Conservation (phyloP, 1,140 invertebrate species). For the Euschistus heros region DNA sequence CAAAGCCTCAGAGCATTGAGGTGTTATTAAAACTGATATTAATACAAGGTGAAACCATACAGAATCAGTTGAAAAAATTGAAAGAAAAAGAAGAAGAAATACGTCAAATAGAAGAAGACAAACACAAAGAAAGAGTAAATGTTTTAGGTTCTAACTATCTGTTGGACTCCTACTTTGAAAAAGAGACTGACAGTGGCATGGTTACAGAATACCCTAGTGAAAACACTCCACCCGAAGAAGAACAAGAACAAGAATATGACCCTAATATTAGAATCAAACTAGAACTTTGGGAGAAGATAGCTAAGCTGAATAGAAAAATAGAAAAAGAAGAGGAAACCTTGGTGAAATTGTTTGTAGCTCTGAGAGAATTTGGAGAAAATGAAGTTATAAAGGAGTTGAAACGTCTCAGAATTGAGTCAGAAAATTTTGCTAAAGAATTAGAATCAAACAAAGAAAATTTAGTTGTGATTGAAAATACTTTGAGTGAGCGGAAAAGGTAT, state of each 20-base stretch:
- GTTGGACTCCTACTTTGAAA: constrained; percentile 61
- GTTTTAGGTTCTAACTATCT: constrained; percentile 71
- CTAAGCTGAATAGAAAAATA: constrained; percentile 56
- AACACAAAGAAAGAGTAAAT: constrained; percentile 54
- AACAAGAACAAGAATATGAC: constrained; percentile 24
- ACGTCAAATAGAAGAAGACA: constrained; percentile 59
- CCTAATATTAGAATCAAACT: constrained; percentile 37
- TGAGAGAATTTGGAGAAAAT: constrained; percentile 38
- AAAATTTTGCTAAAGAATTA: constrained; percentile 49
- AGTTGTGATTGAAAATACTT: constrained; percentile 47
- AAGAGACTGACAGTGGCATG: constrained; percentile 29
- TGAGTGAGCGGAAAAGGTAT: constrained; percentile 48
- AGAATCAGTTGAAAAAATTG: constrained; percentile 51
- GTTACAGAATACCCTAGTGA: constrained; percentile 23
- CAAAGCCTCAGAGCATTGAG: constrained; percentile 40
- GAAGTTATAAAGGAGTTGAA: constrained; percentile 23
- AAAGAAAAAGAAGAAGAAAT: constrained; percentile 67
- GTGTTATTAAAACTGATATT: constrained; percentile 62
- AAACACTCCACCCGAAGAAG: constrained; percentile 23
- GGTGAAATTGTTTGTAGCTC: constrained; percentile 50
- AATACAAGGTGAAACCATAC: constrained; percentile 70
- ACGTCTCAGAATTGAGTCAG: constrained; percentile 36
- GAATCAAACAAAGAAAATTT: constrained; percentile 50
- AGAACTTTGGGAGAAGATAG: constrained; percentile 55
- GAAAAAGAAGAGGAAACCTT: constrained; percentile 57